Evolutionary conservation across 1,140 invertebrate genomes (phyloP), one percentile per base, ranked within the genome.

Genomic region (Apolygus lucorum): DNA sequence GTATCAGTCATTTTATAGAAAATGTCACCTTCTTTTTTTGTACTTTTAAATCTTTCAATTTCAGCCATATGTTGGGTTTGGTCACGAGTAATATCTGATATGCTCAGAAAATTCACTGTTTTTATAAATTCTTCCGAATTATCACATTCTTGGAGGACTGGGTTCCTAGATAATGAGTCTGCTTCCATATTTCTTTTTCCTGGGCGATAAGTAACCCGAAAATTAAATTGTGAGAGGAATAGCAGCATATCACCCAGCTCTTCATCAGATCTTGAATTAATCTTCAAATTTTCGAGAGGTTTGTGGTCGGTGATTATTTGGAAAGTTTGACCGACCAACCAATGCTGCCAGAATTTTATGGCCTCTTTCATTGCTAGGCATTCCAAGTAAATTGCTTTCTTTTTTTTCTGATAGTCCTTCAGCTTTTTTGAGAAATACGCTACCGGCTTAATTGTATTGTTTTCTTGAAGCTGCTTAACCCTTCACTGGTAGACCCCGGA

Each of bases 241-340:
- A 77, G 76, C 11, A 72, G 76, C 28, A 78, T 69, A 66, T 79
- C 76, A 17, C 78, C 77, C 27, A 79, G 28, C 62, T 76, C 74
- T 70, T 77, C 76, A 72, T 77, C 76, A 17, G 74, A 73, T 70
- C 73, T 75, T 24, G 74, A 26, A 72, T 79, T 79, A 34, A 79
- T 72, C 67, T 78, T 79, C 67, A 79, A 64, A 28, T 79, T 79
- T 73, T 77, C 75, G 67, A 77, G 73, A 74, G 78, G 77, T 73
- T 79, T 79, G 70, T 80, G 78, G 71, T 79, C 78, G 59, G 78
- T 76, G 52, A 71, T 78, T 42, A 79, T 77, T 59, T 34, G 76
- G 65, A 79, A 79, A 69, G 49, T 24, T 68, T 72, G 79, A 27
- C 74, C 76, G 66, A 79, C 77, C 4, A 80, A 69, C 76, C 74